Conservation (phyloP, 2,113 vertebrate genomes). For the Takifugu flavidus region DNA sequence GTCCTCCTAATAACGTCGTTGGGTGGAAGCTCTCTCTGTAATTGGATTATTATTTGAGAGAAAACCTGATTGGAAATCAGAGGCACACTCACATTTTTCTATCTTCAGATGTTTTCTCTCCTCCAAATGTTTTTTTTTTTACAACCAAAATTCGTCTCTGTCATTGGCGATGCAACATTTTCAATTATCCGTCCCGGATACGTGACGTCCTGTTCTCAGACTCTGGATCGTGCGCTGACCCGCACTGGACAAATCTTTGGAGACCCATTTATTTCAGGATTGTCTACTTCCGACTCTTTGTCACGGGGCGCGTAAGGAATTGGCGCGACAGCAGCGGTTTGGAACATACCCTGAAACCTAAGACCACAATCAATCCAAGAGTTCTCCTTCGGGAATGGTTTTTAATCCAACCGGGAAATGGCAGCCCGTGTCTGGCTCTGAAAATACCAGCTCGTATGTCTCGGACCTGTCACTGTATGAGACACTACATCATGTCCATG, state of each 20-base stretch:
- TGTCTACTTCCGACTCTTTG: slow-evolving; percentile 19
- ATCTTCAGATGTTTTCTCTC: no score
- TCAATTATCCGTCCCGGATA: no score
- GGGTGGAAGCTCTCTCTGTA: no score
- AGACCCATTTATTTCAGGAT: slow-evolving; percentile 15
- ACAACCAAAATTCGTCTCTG: no score
- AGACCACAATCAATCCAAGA: slow-evolving; percentile 56
- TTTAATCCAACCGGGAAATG: slow-evolving; percentile 56
- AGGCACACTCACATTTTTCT: no score
- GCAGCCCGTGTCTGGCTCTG: slow-evolving; percentile 43
- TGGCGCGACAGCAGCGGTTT: slow-evolving; percentile 28
- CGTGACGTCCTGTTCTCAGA: background rate
- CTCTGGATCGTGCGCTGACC: background rate
- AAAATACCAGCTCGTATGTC: slow-evolving; percentile 67
- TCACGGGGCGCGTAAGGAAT: slow-evolving; percentile 26
- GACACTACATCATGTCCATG: slow-evolving; percentile 70
- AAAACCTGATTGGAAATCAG: no score
- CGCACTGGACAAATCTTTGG: slow-evolving; percentile 12
- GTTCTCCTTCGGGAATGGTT: slow-evolving; percentile 47
- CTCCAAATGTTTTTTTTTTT: no score
- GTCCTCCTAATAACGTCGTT: no score
- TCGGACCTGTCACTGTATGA: slow-evolving; percentile 61
- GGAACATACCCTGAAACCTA: slow-evolving; percentile 34
- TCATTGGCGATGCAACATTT: no score
- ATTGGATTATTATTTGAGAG: no score